Conservation (phyloP, 2,888 invertebrate genomes). For the Morinoia aosen region DNA sequence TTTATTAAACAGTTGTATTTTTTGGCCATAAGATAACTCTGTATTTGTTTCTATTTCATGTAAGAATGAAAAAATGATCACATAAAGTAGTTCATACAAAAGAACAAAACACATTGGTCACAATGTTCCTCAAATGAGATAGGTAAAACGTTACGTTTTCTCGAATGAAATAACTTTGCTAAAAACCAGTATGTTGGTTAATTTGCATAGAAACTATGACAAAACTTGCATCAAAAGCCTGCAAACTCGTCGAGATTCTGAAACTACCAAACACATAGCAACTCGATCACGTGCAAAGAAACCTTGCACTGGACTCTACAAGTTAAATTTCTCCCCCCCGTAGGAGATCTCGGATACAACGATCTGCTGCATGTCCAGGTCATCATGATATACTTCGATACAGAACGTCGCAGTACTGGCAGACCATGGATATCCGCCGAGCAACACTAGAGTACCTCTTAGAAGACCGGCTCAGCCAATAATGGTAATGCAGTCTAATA, state of each 20-base stretch:
- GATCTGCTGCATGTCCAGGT: neutral
- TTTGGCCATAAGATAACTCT: too few relatives aligned
- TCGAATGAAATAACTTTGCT: neutral
- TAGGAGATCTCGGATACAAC: neutral
- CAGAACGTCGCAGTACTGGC: neutral
- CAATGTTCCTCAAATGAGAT: neutral
- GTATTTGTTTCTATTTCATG: neutral
- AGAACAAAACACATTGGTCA: neutral
- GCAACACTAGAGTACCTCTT: neutral
- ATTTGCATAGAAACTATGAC: neutral
- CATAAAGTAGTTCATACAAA: neutral
- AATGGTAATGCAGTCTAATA: slow-evolving; percentile 27
- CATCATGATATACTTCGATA: neutral
- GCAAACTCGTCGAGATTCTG: neutral
- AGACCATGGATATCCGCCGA: neutral
- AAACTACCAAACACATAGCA: neutral
- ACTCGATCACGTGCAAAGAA: neutral
- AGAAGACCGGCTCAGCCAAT: neutral
- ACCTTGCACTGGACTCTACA: neutral
- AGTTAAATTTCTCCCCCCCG: neutral
- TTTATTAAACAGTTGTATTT: too few relatives aligned
- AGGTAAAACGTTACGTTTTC: neutral
- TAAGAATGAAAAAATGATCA: neutral
- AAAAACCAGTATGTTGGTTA: neutral
- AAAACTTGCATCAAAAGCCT: neutral